phyloP scores from a whole-genome alignment of 2,113 vertebrate genomes.

The Limnothrissa miodon region DNA sequence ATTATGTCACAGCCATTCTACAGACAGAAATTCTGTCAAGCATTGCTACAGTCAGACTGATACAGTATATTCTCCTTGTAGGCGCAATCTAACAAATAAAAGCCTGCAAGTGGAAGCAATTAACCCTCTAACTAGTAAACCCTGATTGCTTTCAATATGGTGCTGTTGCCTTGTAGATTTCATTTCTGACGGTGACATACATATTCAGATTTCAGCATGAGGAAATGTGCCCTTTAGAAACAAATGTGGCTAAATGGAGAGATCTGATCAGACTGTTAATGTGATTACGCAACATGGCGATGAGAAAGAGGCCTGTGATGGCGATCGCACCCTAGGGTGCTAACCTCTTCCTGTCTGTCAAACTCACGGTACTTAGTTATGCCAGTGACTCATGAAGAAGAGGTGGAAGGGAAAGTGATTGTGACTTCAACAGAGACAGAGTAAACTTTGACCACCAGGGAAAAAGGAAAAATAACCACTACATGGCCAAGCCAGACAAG shows the following conservation, averaged over 20 bases:
- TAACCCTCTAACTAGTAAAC: neutral
- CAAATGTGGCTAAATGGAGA: neutral
- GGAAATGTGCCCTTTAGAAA: neutral
- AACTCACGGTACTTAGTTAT: neutral
- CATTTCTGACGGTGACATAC: constrained; percentile 1
- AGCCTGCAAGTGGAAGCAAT: neutral
- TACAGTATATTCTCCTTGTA: neutral
- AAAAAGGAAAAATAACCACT: neutral
- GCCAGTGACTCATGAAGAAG: neutral
- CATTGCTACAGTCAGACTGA: neutral
- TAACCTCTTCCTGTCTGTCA: neutral
- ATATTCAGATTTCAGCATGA: neutral
- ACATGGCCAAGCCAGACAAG: neutral
- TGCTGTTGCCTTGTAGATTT: neutral
- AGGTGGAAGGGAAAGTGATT: neutral
- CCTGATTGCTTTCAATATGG: neutral
- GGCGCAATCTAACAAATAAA: neutral
- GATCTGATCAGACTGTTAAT: constrained; percentile 6
- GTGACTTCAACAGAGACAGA: neutral
- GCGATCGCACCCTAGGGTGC: neutral
- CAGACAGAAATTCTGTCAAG: neutral
- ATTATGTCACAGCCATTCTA: neutral
- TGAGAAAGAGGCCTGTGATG: neutral
- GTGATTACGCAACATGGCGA: constrained; percentile 6
- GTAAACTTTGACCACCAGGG: too few species aligned